A percentile compares a stretch with the other conserved stretches of the same genome.
Conservation (phyloP, 2,888 invertebrate species). For the Salticus scenicus region DNA sequence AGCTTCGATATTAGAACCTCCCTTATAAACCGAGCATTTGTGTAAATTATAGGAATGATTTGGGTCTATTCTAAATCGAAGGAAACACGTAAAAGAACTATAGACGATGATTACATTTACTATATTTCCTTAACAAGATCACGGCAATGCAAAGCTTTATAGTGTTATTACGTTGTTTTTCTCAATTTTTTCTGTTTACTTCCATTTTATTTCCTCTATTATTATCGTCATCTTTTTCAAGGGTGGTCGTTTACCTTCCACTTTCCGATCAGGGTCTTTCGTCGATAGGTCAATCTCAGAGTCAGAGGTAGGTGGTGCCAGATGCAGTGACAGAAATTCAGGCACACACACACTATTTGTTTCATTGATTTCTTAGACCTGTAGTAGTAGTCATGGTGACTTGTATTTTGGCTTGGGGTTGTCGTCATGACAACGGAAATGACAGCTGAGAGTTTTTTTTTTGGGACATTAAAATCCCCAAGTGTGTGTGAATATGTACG, state of each 20-base stretch:
- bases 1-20: too few species aligned
- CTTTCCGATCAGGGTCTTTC: constrained; percentile 11
- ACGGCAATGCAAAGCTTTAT: too few species aligned
- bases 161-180: too few species aligned
- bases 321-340: constrained; percentile 26
- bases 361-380: constrained; percentile 46
- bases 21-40: too few species aligned
- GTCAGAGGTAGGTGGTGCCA: constrained; percentile 55
- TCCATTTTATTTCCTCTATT: not conserved
- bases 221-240: not conserved
- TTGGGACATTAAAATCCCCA: constrained; percentile 15
- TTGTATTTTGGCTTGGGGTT: constrained; percentile 67
- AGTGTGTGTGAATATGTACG: constrained; percentile 15
- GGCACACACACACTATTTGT: constrained; percentile 51
- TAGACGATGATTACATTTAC: too few species aligned
- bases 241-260: not conserved
- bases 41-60: too few species aligned
- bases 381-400: constrained; percentile 62
- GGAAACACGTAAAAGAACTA: too few species aligned
- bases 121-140: too few species aligned
- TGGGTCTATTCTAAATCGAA: too few species aligned
- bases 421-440: constrained; percentile 57
- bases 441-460: constrained; percentile 55
- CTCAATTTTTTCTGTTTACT: too few species aligned
- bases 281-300: constrained; percentile 56